A percentile compares a stretch with the other conserved stretches of the same genome.
Evolutionary conservation across 2,888 invertebrate species (phyloP).

Genomic region (Agrochola circellaris): DNA sequence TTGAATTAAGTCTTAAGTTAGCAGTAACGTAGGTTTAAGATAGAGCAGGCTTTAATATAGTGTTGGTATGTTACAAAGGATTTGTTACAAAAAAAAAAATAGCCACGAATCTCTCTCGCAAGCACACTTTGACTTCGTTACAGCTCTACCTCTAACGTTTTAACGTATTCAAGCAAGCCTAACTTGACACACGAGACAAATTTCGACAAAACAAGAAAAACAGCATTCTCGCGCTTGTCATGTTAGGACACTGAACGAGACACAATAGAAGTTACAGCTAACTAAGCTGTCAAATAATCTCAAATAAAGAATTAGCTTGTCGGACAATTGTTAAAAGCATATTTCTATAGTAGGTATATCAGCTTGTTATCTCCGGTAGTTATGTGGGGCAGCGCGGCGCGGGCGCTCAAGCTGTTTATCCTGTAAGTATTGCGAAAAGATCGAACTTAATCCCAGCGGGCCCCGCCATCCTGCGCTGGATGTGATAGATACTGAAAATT

Average conservation of each 20-base stretch:
- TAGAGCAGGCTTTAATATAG: no score
- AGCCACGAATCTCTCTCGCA: no score
- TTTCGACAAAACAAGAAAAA: no score
- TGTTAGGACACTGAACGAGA: no score
- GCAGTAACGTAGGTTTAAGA: not conserved
- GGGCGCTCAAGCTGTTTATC: constrained; percentile 83
- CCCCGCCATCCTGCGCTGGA: constrained; percentile 82
- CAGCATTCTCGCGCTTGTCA: no score
- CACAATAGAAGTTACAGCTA: not conserved
- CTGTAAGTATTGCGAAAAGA: constrained; percentile 89
- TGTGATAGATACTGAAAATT: constrained; percentile 91
- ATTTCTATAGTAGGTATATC: constrained; percentile 12
- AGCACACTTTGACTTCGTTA: not conserved
- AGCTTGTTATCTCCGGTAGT: constrained; percentile 63
- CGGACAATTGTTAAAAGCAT: constrained; percentile 9
- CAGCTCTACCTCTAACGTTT: not conserved
- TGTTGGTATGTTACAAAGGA: not conserved
- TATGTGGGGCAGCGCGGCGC: constrained; percentile 64
- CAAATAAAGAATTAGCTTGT: constrained; percentile 2
- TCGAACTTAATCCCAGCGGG: constrained; percentile 89
- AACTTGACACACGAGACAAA: no score
- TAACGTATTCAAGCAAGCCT: no score
- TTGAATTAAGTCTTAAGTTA: not conserved
- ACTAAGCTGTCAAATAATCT: not conserved
- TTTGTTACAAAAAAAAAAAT: not conserved